Evolutionary conservation across 1,140 invertebrate species (phyloP).

Genomic region (Bombus turneri): DNA sequence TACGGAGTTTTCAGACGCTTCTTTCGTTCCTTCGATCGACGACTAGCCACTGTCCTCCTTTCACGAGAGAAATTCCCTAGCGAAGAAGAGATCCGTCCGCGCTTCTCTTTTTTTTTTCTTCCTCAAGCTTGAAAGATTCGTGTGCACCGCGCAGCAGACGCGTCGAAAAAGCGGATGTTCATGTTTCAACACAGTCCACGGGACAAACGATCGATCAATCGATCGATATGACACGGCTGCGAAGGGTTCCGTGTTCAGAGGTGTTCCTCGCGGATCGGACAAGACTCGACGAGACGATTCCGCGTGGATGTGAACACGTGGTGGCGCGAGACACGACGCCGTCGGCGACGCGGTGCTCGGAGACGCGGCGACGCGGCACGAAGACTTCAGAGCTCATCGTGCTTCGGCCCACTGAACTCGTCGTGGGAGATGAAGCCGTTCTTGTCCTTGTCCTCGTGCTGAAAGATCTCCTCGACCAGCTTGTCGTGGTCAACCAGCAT

Average conservation of each 20-base stretch:
- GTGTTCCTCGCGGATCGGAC: constrained; percentile 25
- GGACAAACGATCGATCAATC: constrained; percentile 36
- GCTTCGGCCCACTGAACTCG: constrained; percentile 98
- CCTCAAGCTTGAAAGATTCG: not conserved
- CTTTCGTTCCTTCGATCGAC: not conserved
- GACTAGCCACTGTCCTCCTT: not conserved
- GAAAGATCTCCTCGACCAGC: constrained; percentile 97
- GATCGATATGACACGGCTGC: constrained; percentile 19
- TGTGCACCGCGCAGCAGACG: not conserved
- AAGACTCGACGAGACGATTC: constrained; percentile 56
- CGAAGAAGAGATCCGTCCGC: constrained; percentile 12
- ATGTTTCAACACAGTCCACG: not conserved
- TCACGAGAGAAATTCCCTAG: constrained; percentile 1
- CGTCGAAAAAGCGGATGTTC: not conserved
- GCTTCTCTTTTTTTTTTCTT: not conserved
- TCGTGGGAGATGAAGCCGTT: constrained; percentile 97
- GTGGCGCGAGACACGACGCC: constrained; percentile 54
- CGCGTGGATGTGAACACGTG: constrained; percentile 64
- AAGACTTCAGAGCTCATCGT: constrained; percentile 94
- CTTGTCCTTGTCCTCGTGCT: constrained; percentile 97
- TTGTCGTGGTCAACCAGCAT: constrained; percentile 96
- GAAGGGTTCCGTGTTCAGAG: not conserved
- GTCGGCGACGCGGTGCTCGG: constrained; percentile 49
- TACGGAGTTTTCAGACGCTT: not conserved
- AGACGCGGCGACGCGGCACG: constrained; percentile 51